These are phyloP conservation scores for Phenganax subtilis DNA, from an alignment of 92 coral and sea anemone species.

Conservation along the genomic window DNA sequence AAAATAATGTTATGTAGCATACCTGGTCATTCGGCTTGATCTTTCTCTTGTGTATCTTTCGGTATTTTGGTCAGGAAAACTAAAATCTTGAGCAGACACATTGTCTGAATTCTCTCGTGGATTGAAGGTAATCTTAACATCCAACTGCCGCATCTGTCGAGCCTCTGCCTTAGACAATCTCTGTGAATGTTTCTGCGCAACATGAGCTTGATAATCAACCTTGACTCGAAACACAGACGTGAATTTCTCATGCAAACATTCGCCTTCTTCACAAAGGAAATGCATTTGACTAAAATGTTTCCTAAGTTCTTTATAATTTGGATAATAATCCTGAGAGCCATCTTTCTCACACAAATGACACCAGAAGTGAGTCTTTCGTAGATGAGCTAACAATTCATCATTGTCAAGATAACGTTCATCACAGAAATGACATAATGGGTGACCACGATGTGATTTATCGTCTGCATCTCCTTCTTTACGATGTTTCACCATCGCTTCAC, in stretches of 20 bases:
- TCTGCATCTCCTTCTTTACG: slow-evolving; percentile 78
- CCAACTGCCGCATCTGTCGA: slow-evolving; percentile 85
- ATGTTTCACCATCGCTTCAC: slow-evolving; percentile 72
- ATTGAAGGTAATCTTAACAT: slow-evolving; percentile 70
- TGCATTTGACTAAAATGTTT: slow-evolving; percentile 74
- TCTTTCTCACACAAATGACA: slow-evolving; percentile 93
- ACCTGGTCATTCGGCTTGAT: slow-evolving; percentile 46
- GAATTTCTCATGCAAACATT: slow-evolving; percentile 73
- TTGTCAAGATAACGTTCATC: slow-evolving; percentile 81
- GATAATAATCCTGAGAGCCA: slow-evolving; percentile 77
- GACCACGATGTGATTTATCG: slow-evolving; percentile 90
- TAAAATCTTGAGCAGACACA: slow-evolving; percentile 64
- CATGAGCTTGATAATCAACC: slow-evolving; percentile 87
- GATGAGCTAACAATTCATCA: slow-evolving; percentile 79
- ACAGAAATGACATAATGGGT: slow-evolving; percentile 89
- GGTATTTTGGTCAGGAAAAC: slow-evolving; percentile 53
- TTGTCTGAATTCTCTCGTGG: slow-evolving; percentile 60
- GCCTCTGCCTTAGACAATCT: slow-evolving; percentile 86
- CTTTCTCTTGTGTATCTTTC: slow-evolving; percentile 48
- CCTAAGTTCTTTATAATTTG: slow-evolving; percentile 59
- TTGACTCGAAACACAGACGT: slow-evolving; percentile 84
- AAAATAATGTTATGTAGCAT: neutral
- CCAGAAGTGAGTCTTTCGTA: slow-evolving; percentile 90
- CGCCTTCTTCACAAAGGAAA: slow-evolving; percentile 86
- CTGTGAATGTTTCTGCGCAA: slow-evolving; percentile 65